phyloP scores from a whole-genome alignment of 2,888 invertebrate genomes.

The Oegoconia quadripuncta region DNA sequence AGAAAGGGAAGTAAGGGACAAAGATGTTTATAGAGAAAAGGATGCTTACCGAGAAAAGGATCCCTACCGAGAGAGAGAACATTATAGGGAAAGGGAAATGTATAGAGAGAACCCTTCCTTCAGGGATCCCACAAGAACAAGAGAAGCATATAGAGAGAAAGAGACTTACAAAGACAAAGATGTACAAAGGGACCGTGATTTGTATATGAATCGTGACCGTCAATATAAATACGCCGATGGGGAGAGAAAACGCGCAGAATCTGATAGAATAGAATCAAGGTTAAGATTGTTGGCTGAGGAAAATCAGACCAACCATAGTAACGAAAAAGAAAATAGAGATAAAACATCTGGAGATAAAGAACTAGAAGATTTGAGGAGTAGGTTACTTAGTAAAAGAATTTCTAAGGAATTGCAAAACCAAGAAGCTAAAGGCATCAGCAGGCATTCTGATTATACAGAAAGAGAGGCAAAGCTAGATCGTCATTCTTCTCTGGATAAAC shows the following conservation, averaged over 20 bases:
- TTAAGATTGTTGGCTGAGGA: conserved; percentile 61
- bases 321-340: conserved; percentile 73
- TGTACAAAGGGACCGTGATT: conserved; percentile 47
- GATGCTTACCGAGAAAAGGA: conserved; percentile 61
- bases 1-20: conserved; percentile 40
- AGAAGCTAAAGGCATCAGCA: conserved; percentile 41
- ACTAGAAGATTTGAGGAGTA: conserved; percentile 86
- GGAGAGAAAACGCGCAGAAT: conserved; percentile 57
- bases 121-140: conserved; percentile 36
- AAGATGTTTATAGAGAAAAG: conserved; percentile 42
- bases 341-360: conserved; percentile 78
- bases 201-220: conserved; percentile 53
- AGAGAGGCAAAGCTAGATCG: conserved; percentile 60
- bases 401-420: conserved; percentile 81
- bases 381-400: conserved; percentile 84
- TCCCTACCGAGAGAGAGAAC: conserved; percentile 54
- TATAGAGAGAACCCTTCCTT: conserved; percentile 64
- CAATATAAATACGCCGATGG: conserved; percentile 59
- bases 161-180: conserved; percentile 58
- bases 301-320: conserved; percentile 51
- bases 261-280: conserved; percentile 64
- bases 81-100: conserved; percentile 59
- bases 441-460: conserved; percentile 66
- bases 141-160: conserved; percentile 57
- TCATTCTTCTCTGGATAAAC: conserved; percentile 64